These are phyloP conservation scores for Sinonovacula constricta DNA, from an alignment of 1,140 invertebrate genomes.

Conservation along the genomic window DNA sequence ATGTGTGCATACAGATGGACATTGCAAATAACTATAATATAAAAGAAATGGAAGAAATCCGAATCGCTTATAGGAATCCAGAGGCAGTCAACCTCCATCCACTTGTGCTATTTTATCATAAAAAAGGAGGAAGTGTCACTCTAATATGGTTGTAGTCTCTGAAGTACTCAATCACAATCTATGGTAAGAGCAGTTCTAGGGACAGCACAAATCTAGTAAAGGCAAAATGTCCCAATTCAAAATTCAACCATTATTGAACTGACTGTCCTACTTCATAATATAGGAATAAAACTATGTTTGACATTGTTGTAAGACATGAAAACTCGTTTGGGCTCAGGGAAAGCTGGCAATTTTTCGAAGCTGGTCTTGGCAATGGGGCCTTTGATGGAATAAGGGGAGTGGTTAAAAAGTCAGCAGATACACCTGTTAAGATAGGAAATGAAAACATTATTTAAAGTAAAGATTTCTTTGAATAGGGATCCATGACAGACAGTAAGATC, in stretches of 20 bases:
- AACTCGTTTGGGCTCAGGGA: not conserved
- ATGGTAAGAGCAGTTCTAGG: conserved; percentile 34
- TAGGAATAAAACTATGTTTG: conserved; percentile 22
- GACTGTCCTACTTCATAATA: conserved; percentile 40
- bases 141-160: conserved; percentile 48
- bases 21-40: conserved; percentile 54
- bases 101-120: conserved; percentile 43
- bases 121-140: not conserved
- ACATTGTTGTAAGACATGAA: not conserved
- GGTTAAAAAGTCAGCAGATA: conserved; percentile 14
- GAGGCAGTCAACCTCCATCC: conserved; percentile 40
- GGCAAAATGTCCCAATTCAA: not conserved
- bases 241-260: conserved; percentile 51
- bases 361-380: conserved; percentile 24
- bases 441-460: conserved; percentile 27
- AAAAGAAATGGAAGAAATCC: conserved; percentile 44
- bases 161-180: conserved; percentile 27
- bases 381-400: conserved; percentile 36
- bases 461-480: conserved; percentile 39
- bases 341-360: conserved; percentile 30
- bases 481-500: conserved; percentile 14
- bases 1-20: conserved; percentile 43
- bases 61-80: conserved; percentile 50
- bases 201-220: conserved; percentile 28
- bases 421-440: conserved; percentile 27